A percentile compares a stretch with the other conserved stretches of the same genome.
Conservation (phyloP, 2,888 invertebrate species). For the Athrips mouffetella region DNA sequence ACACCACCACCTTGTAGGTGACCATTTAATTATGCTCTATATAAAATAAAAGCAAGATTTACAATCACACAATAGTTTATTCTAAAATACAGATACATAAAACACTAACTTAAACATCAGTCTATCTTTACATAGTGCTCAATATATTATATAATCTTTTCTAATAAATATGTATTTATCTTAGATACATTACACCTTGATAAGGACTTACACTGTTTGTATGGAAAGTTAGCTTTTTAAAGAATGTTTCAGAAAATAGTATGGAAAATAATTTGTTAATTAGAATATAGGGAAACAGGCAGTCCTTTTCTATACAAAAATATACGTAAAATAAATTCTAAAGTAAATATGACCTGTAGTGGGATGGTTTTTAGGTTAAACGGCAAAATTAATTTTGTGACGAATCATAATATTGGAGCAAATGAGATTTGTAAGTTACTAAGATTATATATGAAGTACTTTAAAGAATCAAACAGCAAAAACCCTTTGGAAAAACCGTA, state of each 20-base stretch:
- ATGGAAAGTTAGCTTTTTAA: neutral
- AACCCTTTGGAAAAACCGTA: no score
- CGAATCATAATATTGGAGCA: no score
- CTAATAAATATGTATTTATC: slow-evolving; percentile 43
- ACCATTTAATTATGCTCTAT: no score
- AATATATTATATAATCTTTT: slow-evolving; percentile 54
- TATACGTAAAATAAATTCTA: neutral
- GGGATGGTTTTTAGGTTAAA: neutral
- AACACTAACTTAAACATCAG: slow-evolving; percentile 40
- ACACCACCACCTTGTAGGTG: no score
- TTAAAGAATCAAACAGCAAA: no score
- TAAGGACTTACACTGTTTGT: slow-evolving; percentile 19
- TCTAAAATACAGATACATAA: slow-evolving; percentile 37
- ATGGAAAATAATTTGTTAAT: neutral
- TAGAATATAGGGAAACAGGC: neutral
- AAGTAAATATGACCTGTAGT: neutral
- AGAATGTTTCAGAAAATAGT: neutral
- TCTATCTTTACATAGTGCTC: slow-evolving; percentile 49
- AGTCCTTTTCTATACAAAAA: neutral
- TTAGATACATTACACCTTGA: slow-evolving; percentile 26
- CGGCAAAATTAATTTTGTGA: neutral
- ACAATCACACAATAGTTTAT: slow-evolving; percentile 40
- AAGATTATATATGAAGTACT: no score
- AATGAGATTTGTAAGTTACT: no score
- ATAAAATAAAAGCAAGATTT: slow-evolving; percentile 19